A percentile compares a stretch with the other conserved stretches of the same genome.
phyloP scores from a whole-genome alignment of 2,888 invertebrate genomes.

The Stenurella melanura region DNA sequence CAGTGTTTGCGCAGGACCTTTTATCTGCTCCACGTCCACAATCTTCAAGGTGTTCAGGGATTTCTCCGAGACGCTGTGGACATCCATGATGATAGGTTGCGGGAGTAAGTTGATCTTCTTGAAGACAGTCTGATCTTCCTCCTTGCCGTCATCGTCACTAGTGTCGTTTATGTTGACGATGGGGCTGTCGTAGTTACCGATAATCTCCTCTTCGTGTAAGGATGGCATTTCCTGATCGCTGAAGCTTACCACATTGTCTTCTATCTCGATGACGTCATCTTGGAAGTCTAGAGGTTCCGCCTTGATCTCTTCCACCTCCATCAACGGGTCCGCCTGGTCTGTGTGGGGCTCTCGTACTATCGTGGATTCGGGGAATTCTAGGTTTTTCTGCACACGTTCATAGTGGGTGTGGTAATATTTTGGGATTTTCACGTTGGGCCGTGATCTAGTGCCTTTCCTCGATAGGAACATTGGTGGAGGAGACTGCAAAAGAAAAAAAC shows the following conservation, averaged over 20 bases:
- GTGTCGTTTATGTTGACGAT: slow-evolving; percentile 51
- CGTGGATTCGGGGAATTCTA: slow-evolving; percentile 52
- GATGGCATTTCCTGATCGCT: slow-evolving; percentile 52
- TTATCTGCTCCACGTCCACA: slow-evolving; percentile 24
- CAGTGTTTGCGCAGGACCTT: slow-evolving; percentile 21
- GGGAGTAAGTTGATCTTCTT: slow-evolving; percentile 47
- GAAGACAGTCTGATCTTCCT: slow-evolving; percentile 38
- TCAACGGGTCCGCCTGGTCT: slow-evolving; percentile 58
- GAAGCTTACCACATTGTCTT: slow-evolving; percentile 58
- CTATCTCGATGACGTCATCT: slow-evolving; percentile 61
- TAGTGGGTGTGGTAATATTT: slow-evolving; percentile 66
- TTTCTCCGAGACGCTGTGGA: slow-evolving; percentile 53
- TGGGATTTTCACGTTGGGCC: slow-evolving; percentile 71
- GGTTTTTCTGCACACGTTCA: slow-evolving; percentile 47
- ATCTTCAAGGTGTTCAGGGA: slow-evolving; percentile 26
- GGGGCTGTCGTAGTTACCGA: slow-evolving; percentile 58
- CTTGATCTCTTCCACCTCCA: slow-evolving; percentile 67
- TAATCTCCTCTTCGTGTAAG: slow-evolving; percentile 56
- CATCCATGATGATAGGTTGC: slow-evolving; percentile 55
- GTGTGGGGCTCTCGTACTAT: slow-evolving; percentile 56
- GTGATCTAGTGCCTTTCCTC: slow-evolving; percentile 70
- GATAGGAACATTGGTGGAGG: slow-evolving; percentile 66
- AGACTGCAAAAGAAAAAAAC: slow-evolving; percentile 61
- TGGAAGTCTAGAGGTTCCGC: slow-evolving; percentile 69
- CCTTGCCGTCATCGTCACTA: slow-evolving; percentile 14